Conservation (phyloP, 2,888 invertebrate genomes). For the Ypsolopha sequella region DNA sequence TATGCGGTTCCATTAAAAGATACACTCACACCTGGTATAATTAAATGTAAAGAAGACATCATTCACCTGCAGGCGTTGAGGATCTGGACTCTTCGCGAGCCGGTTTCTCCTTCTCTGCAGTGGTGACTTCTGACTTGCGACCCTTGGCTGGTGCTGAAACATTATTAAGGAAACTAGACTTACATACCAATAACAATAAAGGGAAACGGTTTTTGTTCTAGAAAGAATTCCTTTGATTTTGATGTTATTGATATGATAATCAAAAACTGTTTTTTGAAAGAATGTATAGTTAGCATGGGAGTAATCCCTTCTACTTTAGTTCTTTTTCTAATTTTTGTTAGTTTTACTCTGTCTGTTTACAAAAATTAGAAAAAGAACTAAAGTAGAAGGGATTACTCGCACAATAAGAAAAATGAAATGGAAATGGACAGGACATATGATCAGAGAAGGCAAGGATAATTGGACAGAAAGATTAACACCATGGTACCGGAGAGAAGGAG, state of each 20-base stretch:
- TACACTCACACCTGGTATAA: neutral
- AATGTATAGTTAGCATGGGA: neutral
- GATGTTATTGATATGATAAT: neutral
- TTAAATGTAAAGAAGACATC: neutral
- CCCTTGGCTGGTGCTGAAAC: constrained; percentile 54
- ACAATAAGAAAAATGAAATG: no score
- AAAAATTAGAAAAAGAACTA: no score
- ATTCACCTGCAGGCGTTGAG: constrained; percentile 51
- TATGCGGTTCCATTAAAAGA: no score
- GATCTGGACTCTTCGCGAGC: constrained; percentile 47
- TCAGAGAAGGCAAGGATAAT: neutral
- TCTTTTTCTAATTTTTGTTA: no score
- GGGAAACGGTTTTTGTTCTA: no score
- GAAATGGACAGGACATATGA: no score
- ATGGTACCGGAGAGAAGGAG: neutral
- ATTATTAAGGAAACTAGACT: neutral
- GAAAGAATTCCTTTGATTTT: no score
- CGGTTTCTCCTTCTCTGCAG: constrained; percentile 31
- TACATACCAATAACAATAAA: no score
- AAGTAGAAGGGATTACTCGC: no score
- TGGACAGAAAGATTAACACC: neutral
- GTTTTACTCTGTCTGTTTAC: no score
- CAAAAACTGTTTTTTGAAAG: neutral
- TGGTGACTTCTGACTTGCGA: constrained; percentile 50
- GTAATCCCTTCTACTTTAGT: no score